Evolutionary conservation across 2,113 vertebrate genomes (phyloP), one percentile per base, ranked within the genome.

Genomic region (Leuciscus idus): DNA sequence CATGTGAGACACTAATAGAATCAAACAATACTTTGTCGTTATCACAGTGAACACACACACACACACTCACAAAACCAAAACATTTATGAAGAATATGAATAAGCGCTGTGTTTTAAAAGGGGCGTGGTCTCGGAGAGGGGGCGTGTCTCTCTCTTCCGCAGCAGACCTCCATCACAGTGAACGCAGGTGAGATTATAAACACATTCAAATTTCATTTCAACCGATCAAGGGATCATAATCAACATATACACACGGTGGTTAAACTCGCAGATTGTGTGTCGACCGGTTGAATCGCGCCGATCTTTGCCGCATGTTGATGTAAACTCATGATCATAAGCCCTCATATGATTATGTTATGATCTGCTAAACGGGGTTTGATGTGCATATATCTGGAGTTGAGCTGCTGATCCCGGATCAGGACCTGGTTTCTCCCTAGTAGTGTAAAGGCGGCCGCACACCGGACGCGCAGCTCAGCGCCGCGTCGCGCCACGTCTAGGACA

Each of bases 91-190:
- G 19, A 57, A 57, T 6, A 17, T 23, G 7, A 8, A n/a, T 10
- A 11, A 23, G 21, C 0, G 1, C 5, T 68, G 70, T 72, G 21
- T 12, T 6, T 43, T 0, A 43, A 23, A 21, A n/a, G 70, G 75
- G 75, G 75, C 17, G 75, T 4, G 28, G 33, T 28, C 52, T 33
- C 48, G 0, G 13, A 7, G 28, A 33, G 17, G 48, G 55, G 77
- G 77, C 77, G 77, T 80, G 57, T 80, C 55, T 62, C 3, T 39
- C 12, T 26, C 19, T 70, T 83, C 81, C 81, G 81, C 81, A 72
- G 81, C 81, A 55, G 64, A 72, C 48, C 64, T 70, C 28, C 26
- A 70, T 55, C 64, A 7, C 81, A 33, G 43, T 9, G 28, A 83
- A 36, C 26, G 80, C 64, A 39, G 79, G 79, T 81, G 26, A 48